phyloP scores from a whole-genome alignment of 2,797 vertebrate species.

The Eidolon dupreanum region DNA sequence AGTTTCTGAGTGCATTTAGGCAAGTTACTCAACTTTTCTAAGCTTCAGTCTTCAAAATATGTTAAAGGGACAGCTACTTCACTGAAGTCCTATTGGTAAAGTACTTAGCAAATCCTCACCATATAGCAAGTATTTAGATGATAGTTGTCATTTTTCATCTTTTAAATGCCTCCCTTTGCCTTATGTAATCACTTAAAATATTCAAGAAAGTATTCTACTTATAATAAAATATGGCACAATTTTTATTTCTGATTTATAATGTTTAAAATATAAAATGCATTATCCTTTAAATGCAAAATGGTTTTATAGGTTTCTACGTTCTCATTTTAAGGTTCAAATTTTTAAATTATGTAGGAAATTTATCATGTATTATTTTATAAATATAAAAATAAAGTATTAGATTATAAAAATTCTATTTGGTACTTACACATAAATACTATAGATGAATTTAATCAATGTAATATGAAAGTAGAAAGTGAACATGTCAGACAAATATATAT shows the following conservation, averaged over 20 bases:
- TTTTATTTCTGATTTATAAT: conserved; percentile 20
- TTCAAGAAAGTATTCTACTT: background rate
- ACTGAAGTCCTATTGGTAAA: background rate
- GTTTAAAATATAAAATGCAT: conserved; percentile 24
- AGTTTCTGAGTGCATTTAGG: background rate
- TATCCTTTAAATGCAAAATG: background rate
- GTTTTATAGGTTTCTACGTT: background rate
- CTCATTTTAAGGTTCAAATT: background rate
- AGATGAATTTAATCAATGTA: background rate
- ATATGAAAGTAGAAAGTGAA: conserved; percentile 32
- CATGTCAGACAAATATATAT: background rate
- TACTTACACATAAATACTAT: background rate
- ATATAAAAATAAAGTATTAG: background rate
- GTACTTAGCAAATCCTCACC: background rate
- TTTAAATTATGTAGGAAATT: background rate
- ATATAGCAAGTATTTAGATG: background rate
- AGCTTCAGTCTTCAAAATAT: background rate
- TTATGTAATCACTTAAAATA: background rate
- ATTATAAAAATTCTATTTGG: conserved; percentile 2
- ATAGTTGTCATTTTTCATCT: background rate
- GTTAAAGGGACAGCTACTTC: background rate
- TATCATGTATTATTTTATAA: background rate
- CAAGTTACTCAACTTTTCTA: background rate
- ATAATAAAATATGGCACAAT: background rate
- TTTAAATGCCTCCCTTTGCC: background rate